Evolutionary conservation across 2,113 vertebrate species (phyloP).

Genomic region (Notiomystis cincta): DNA sequence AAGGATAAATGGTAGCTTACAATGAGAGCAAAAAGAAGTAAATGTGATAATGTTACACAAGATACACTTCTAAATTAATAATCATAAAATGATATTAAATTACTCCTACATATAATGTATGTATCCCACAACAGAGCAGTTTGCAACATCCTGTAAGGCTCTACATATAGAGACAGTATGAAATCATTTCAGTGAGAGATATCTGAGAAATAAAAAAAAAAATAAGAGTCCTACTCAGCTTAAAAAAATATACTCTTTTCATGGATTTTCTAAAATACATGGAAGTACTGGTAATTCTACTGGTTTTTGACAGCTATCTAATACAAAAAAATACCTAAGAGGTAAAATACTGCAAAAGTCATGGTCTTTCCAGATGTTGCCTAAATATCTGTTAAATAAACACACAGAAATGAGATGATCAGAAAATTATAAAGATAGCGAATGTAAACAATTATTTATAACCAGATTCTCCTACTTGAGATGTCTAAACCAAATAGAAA

Average conservation of each 20-base stretch:
- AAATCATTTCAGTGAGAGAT: background rate
- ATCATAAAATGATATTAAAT: background rate
- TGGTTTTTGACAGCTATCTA: background rate
- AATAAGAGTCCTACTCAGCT: background rate
- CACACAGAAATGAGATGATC: background rate
- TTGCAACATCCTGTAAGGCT: background rate
- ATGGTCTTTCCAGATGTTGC: background rate
- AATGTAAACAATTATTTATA: background rate
- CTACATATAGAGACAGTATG: background rate
- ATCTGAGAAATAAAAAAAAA: background rate
- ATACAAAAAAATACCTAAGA: background rate
- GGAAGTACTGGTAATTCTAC: background rate
- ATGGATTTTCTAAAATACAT: background rate
- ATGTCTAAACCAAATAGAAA: background rate
- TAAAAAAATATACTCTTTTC: background rate
- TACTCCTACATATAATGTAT: accelerated
- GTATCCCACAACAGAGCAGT: background rate
- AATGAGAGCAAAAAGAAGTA: background rate
- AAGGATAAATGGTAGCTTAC: background rate
- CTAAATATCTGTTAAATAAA: background rate
- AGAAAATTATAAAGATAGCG: background rate
- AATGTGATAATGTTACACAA: background rate
- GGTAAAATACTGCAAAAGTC: background rate
- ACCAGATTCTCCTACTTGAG: background rate
- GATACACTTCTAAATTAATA: background rate